phyloP scores from a whole-genome alignment of 2,888 invertebrate genomes.

The Hydroisotoma schaefferi region DNA sequence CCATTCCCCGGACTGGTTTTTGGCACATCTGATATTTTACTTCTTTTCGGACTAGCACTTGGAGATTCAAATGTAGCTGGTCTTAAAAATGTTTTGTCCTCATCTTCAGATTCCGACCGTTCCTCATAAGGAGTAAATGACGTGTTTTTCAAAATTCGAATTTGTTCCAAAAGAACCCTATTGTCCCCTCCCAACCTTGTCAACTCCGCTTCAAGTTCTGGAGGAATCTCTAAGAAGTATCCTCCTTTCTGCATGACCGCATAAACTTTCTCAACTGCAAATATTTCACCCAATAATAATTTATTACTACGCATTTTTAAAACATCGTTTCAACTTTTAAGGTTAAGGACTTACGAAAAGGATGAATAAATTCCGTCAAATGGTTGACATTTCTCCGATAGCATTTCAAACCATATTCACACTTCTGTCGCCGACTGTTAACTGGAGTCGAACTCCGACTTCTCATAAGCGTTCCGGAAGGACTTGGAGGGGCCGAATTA shows the following conservation, averaged over 20 bases:
- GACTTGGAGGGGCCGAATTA: no score
- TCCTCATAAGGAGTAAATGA: no score
- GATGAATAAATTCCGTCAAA: conserved; percentile 74
- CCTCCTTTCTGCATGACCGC: conserved; percentile 53
- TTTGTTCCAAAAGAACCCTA: conserved; percentile 60
- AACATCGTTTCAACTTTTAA: not conserved
- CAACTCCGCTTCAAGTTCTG: conserved; percentile 55
- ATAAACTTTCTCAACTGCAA: conserved; percentile 65
- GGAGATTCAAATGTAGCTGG: not conserved
- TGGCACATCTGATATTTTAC: not conserved
- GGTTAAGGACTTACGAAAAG: conserved; percentile 61
- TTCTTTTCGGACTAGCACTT: not conserved
- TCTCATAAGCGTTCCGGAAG: no score
- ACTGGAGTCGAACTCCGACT: no score
- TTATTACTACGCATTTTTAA: conserved; percentile 8
- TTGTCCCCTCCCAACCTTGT: conserved; percentile 14
- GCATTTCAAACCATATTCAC: conserved; percentile 73
- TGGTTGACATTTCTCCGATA: conserved; percentile 81
- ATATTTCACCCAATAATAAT: conserved; percentile 9
- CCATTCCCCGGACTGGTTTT: not conserved
- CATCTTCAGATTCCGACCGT: not conserved
- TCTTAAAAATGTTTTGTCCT: no score
- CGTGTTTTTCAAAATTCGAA: conserved; percentile 57
- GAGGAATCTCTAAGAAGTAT: conserved; percentile 52
- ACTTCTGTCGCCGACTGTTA: conserved; percentile 58